Base-by-base conservation (phyloP, 2,113 vertebrate species). In the Oryzias melastigma region DNA sequence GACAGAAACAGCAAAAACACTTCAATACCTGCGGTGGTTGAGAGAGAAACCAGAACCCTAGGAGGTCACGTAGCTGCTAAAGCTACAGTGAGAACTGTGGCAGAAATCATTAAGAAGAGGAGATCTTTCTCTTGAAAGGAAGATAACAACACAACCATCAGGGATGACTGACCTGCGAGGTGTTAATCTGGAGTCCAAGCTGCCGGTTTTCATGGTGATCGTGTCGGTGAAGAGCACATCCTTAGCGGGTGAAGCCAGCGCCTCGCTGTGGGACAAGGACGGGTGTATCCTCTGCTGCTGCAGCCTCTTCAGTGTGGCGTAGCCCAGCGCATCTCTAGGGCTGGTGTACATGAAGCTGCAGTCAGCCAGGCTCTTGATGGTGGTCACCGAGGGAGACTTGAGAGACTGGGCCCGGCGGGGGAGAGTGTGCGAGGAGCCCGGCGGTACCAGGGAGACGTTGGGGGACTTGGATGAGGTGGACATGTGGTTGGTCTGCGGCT, bases 181-280 rank as follows among this genome's bases (percentile, higher is more conserved):
- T 1, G 96, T 98, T n/a, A 99, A 85, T 48, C 97, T 93, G 73
- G 96, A 98, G 78, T 99, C 96, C 83, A 99, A 90, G 86, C 95
- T 99, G 77, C 94, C 95, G 2, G 95, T 95, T 88, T 99, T 99
- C 96, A 98, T 99, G 14, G 96, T 98, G 85, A 99, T 99, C 71
- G 96, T 94, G 81, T 99, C 96, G 1, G 96, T 96, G 72, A 98
- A 99, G n/a, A 98, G 91, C 57, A 99, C 96, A 0, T 99, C 96
- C 90, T 99, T 99, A 71, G 96, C 97, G 7, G 96, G 96, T 17
- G 97, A 99, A 25, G 96, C 94, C 57, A 99, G 89, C 1, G 95
- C 96, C 85, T 99, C 97, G 1, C 96, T 98, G 77, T 98, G 96
- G 17, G 97, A 98, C 58, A 99, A 78, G n/a, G 96, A 97, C 0